Conservation (phyloP, 1,140 invertebrate species). For the Drosophila athabasca region DNA sequence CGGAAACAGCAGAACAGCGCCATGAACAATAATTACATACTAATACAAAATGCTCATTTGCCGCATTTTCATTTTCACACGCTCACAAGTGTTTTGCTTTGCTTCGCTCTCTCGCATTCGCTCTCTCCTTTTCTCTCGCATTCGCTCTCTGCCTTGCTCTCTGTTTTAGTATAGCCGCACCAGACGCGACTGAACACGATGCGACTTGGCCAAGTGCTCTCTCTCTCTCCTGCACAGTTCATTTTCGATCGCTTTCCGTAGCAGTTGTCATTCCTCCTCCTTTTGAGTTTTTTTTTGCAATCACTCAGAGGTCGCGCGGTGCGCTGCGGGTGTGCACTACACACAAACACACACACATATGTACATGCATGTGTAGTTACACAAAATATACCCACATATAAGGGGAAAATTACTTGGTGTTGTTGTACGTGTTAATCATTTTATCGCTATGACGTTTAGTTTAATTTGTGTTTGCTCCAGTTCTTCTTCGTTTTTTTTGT, state of each 20-base stretch:
- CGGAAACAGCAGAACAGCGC: slow-evolving; percentile 25
- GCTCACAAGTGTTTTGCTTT: slow-evolving; percentile 65
- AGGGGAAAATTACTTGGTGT: slow-evolving; percentile 11
- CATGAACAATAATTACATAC: slow-evolving; percentile 71
- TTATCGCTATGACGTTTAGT: slow-evolving; percentile 58
- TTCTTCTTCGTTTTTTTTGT: slow-evolving; percentile 24
- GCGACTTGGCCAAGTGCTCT: too few relatives aligned
- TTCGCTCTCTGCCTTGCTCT: slow-evolving; percentile 17
- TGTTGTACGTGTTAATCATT: slow-evolving; percentile 55
- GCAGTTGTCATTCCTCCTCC: slow-evolving; percentile 55
- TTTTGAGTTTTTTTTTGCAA: slow-evolving; percentile 63
- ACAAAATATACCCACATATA: slow-evolving; percentile 10
- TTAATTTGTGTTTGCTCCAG: slow-evolving; percentile 70
- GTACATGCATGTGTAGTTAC: slow-evolving; percentile 13
- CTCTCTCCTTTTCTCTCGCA: slow-evolving; percentile 1
- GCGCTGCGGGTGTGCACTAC: slow-evolving; percentile 44
- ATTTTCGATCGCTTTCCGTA: slow-evolving; percentile 60
- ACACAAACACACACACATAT: slow-evolving; percentile 9
- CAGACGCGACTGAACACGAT: too few relatives aligned
- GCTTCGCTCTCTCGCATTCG: slow-evolving; percentile 13
- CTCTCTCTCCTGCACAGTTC: slow-evolving; percentile 34
- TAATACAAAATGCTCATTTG: slow-evolving; percentile 78
- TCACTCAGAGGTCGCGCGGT: slow-evolving; percentile 33
- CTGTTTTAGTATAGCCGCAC: background rate
- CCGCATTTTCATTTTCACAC: slow-evolving; percentile 78